A percentile compares a stretch with the other conserved stretches of the same genome.
These are phyloP conservation scores for Aphidius ervi DNA, from an alignment of 1,140 invertebrate genomes.

Conservation along the genomic window DNA sequence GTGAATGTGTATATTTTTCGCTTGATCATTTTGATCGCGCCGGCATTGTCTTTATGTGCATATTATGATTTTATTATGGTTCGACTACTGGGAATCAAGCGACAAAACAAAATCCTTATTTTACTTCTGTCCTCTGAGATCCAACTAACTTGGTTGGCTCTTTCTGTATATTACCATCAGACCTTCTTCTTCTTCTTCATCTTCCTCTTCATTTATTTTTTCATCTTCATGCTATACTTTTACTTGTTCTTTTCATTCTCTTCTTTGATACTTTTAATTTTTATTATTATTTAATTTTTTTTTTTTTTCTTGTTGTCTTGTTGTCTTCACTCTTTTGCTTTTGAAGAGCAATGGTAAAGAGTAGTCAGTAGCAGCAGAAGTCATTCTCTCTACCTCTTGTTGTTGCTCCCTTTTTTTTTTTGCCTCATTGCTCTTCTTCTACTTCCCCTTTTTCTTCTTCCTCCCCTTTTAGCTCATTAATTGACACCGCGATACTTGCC, in stretches of 20 bases:
- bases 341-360: too few species aligned
- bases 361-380: conserved; percentile 2
- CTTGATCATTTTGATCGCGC: conserved; percentile 48
- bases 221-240: too few species aligned
- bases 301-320: not conserved
- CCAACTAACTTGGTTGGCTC: not conserved
- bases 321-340: too few species aligned
- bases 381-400: not conserved
- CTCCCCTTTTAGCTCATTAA: conserved; percentile 39
- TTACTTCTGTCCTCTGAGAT: too few species aligned
- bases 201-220: too few species aligned
- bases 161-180: too few species aligned
- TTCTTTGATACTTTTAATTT: not conserved
- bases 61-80: conserved; percentile 52
- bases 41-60: conserved; percentile 48
- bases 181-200: too few species aligned
- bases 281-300: not conserved
- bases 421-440: conserved; percentile 1
- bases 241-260: too few species aligned
- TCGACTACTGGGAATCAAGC: conserved; percentile 43
- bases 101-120: conserved; percentile 39
- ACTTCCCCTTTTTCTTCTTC: not conserved
- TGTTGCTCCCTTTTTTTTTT: not conserved
- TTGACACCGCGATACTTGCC: conserved; percentile 46
- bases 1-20: conserved; percentile 21